phyloP scores from a whole-genome alignment of 2,888 invertebrate species.

The Plebejus anna region DNA sequence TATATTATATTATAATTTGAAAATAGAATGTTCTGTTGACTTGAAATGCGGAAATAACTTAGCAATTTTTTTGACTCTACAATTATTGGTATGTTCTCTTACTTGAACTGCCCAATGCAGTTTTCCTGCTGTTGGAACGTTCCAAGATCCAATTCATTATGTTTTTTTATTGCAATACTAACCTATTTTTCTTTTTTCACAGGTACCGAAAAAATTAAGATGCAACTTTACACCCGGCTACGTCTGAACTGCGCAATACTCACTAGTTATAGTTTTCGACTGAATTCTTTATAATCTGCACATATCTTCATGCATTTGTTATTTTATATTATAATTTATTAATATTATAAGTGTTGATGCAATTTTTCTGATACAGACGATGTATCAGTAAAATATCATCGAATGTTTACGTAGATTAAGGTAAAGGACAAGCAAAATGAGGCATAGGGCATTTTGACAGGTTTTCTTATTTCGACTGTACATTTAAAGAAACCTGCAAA shows the following conservation, averaged over 20 bases:
- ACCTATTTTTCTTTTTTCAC: constrained; percentile 50
- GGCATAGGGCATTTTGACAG: constrained; percentile 72
- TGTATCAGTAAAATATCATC: constrained; percentile 47
- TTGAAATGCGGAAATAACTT: background rate
- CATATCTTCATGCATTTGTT: constrained; percentile 69
- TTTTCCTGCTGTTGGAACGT: no score
- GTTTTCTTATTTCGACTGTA: constrained; percentile 67
- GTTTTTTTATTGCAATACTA: background rate
- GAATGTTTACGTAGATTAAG: constrained; percentile 46
- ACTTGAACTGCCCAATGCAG: no score
- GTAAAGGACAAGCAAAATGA: constrained; percentile 72
- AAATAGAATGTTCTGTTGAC: background rate
- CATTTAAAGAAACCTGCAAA: constrained; percentile 69
- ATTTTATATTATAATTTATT: constrained; percentile 52
- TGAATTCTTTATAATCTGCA: constrained; percentile 58
- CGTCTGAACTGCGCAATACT: constrained; percentile 55
- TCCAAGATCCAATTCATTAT: no score
- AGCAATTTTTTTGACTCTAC: background rate
- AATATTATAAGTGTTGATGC: constrained; percentile 45
- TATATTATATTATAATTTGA: background rate
- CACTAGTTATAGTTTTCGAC: constrained; percentile 61
- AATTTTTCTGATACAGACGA: constrained; percentile 40
- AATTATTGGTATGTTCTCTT: background rate
- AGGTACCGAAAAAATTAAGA: constrained; percentile 45
- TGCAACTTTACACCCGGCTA: constrained; percentile 47